Percentiles rank a stretch among this genome's conserved stretches.
These are phyloP conservation scores for Ceryle rudis DNA, from an alignment of 2,797 vertebrate species.

Conservation along the genomic window DNA sequence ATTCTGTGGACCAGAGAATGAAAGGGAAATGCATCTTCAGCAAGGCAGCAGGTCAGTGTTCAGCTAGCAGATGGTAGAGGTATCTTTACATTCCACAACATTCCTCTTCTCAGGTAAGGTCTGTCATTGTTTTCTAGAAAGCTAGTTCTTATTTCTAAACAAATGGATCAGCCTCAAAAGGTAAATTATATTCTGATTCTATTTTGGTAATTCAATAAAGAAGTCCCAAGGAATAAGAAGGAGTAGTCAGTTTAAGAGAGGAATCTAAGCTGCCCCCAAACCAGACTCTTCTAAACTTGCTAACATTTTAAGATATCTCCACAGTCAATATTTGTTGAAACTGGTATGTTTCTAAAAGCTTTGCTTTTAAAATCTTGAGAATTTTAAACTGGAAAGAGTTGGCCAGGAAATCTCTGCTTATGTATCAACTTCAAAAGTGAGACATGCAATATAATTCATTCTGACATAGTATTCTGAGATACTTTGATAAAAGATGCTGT, in stretches of 20 bases:
- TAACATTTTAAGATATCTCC: not conserved
- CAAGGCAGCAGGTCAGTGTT: not conserved
- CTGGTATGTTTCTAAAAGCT: not conserved
- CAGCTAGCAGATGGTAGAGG: not conserved
- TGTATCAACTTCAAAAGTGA: not conserved
- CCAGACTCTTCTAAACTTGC: not conserved
- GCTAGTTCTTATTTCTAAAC: not conserved
- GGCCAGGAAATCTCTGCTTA: not conserved
- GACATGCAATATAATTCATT: not conserved
- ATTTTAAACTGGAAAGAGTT: not conserved
- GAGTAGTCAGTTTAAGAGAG: not conserved
- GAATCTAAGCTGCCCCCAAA: not conserved
- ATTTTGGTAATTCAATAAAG: not conserved
- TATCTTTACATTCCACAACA: not conserved
- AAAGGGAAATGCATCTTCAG: not conserved
- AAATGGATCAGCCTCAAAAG: not conserved
- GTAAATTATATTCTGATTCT: not conserved
- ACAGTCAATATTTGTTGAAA: not conserved
- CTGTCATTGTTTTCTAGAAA: not conserved
- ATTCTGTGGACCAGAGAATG: constrained; percentile 3
- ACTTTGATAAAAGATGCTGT: not conserved
- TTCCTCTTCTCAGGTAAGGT: not conserved
- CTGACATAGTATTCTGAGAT: not conserved
- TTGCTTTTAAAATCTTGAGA: not conserved
- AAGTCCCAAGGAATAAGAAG: not conserved